Percentiles rank a stretch among this genome's conserved stretches.
Conservation (phyloP, 2,888 invertebrate species). For the Pterostichus niger region DNA sequence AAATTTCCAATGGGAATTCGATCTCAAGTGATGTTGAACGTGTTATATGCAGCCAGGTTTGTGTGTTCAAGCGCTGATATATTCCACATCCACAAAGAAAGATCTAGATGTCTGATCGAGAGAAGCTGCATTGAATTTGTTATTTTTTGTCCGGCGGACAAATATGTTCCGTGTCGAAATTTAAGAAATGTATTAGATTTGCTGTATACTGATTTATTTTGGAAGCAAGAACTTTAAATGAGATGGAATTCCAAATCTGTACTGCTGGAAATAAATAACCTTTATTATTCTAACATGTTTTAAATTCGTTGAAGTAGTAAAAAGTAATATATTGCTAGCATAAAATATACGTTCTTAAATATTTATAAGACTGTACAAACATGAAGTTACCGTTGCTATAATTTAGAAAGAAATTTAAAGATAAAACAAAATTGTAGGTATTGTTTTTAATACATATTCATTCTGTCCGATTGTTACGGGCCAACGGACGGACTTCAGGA, state of each 20-base stretch:
- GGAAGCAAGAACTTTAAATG: too few relatives aligned
- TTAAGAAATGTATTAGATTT: slow-evolving; percentile 8
- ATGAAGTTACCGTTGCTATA: not conserved
- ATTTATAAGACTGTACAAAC: slow-evolving; percentile 3
- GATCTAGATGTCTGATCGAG: slow-evolving; percentile 9
- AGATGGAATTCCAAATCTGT: not conserved
- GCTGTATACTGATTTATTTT: slow-evolving; percentile 9
- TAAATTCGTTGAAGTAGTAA: slow-evolving; percentile 13
- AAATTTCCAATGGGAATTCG: not conserved
- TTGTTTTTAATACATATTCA: too few relatives aligned
- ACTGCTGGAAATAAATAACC: slow-evolving; percentile 1
- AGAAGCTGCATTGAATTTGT: slow-evolving; percentile 1
- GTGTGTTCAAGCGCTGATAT: slow-evolving; percentile 5
- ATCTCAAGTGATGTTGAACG: not conserved
- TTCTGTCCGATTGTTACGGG: too few relatives aligned
- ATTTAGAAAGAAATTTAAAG: too few relatives aligned
- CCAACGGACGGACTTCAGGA: too few relatives aligned
- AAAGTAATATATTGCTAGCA: slow-evolving; percentile 8
- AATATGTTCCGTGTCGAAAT: slow-evolving; percentile 16
- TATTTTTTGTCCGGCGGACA: slow-evolving; percentile 6
- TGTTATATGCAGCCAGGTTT: not conserved
- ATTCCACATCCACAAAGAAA: not conserved
- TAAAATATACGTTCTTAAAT: slow-evolving; percentile 13
- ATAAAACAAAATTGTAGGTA: too few relatives aligned
- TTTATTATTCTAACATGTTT: not conserved